Evolutionary conservation across 2,888 invertebrate genomes (phyloP).

Genomic region (Calameuta idolon): DNA sequence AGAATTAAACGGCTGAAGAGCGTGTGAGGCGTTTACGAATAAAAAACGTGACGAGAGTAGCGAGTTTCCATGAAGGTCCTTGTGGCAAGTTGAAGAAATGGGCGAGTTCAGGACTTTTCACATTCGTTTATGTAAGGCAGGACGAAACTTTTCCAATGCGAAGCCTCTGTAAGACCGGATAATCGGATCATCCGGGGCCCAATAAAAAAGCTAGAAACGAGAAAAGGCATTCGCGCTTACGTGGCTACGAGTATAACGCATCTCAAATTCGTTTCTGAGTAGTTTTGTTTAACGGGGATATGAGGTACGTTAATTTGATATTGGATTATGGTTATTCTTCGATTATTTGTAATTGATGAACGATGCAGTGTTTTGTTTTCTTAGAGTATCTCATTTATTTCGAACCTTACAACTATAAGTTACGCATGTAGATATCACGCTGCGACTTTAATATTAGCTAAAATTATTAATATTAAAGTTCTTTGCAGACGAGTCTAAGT

Average conservation of each 20-base stretch:
- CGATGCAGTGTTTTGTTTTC: background rate
- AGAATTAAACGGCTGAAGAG: background rate
- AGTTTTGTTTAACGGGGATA: background rate
- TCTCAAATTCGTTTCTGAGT: conserved; percentile 15
- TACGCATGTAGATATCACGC: conserved; percentile 7
- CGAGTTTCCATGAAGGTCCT: background rate
- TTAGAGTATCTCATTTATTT: background rate
- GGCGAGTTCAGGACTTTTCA: background rate
- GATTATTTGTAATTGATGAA: background rate
- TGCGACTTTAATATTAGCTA: background rate
- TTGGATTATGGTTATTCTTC: background rate
- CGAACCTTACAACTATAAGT: conserved; percentile 13
- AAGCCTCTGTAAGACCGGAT: conserved; percentile 52
- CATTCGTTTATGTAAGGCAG: conserved; percentile 1
- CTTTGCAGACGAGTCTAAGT: background rate
- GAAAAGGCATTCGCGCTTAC: conserved; percentile 26
- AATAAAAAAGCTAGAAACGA: conserved; percentile 33
- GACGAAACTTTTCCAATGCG: conserved; percentile 54
- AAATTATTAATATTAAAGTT: conserved; percentile 8
- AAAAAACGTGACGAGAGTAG: background rate
- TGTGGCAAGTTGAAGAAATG: background rate
- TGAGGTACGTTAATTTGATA: background rate
- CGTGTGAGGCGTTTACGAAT: background rate
- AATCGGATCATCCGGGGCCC: conserved; percentile 55
- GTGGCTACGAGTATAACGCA: conserved; percentile 6